Base-by-base conservation (phyloP, 2,888 invertebrate species). In the Bombyx huttoni region DNA sequence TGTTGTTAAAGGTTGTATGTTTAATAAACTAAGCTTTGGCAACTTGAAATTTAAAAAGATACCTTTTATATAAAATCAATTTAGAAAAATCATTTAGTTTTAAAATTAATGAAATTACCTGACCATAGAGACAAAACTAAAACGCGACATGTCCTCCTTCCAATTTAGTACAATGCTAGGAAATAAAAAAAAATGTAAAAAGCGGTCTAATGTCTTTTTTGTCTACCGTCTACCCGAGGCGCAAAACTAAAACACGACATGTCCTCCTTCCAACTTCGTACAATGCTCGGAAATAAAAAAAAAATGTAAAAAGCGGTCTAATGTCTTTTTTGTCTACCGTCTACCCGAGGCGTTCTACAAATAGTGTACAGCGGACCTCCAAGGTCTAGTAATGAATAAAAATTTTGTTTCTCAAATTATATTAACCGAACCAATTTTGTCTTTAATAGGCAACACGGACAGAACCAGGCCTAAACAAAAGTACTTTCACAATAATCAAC, bases 401-500 rank as follows among this genome's bases (percentile, higher is more conserved):
- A 40, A 10, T 40, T 10, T 12, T 40, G 12, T 12, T 40, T 12
- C 40, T 40, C 12, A 3, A 12, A 10, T 35, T 35, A 8, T 40
- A 12, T 40, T 40, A 40, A 40, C 40, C 12, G 40, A 12, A 8
- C 2, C 40, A 40, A 12, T 40, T 40, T 24, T 24, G 24, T 24
- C 24, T 40, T 40, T 40, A 40, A 40, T 5, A 40, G 12, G 12
- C 12, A 40, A 40, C 40, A 10, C 7, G 40, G 12, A 12, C 40
- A 40, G 40, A 40, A 40, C 7, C 35, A 49, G 49, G 34, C 40
- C 45, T 52, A 51, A 51, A 51, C 51, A 52, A 46, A 52, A 59
- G 61, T 60, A 72, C 77, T 78, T 78, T 76, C 77, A 67, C 75
- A 66, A 58, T 67, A 69, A 73, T 70, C 61, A 65, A 62, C 62